phyloP scores from a whole-genome alignment of 2,113 vertebrate species.

The Pomatostomus ruficeps region DNA sequence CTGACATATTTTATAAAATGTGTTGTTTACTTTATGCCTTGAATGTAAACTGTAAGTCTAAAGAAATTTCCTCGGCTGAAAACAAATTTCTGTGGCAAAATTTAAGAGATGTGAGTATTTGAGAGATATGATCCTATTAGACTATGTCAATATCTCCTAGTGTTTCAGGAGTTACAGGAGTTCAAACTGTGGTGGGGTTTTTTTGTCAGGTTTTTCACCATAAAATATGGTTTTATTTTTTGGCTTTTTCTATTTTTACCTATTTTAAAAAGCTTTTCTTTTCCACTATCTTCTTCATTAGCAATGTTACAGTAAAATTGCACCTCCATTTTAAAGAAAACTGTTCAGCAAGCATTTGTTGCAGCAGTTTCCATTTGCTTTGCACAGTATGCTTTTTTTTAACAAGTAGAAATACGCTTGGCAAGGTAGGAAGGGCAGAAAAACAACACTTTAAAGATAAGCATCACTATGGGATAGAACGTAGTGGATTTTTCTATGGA shows the following conservation, averaged over 20 bases:
- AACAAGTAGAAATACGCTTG: background rate
- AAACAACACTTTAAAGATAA: background rate
- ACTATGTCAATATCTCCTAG: background rate
- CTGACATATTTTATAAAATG: background rate
- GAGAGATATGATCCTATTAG: background rate
- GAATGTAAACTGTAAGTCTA: background rate
- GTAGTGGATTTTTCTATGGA: background rate
- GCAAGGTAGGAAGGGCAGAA: background rate
- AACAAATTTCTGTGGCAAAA: background rate
- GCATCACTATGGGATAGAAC: background rate
- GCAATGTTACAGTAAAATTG: background rate
- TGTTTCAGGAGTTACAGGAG: background rate
- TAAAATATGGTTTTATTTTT: background rate
- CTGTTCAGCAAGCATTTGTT: background rate
- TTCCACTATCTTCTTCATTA: background rate
- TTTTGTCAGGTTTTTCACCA: background rate
- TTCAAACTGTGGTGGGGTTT: fast-evolving
- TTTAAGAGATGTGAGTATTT: background rate
- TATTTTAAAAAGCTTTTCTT: background rate
- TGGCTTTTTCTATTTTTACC: background rate
- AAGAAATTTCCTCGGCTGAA: background rate
- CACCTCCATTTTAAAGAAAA: background rate
- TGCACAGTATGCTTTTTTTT: background rate
- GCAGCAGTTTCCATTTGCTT: background rate
- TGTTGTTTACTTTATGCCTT: background rate